phyloP scores from a whole-genome alignment of 2,888 invertebrate species.

The Drosophila maculinotata region DNA sequence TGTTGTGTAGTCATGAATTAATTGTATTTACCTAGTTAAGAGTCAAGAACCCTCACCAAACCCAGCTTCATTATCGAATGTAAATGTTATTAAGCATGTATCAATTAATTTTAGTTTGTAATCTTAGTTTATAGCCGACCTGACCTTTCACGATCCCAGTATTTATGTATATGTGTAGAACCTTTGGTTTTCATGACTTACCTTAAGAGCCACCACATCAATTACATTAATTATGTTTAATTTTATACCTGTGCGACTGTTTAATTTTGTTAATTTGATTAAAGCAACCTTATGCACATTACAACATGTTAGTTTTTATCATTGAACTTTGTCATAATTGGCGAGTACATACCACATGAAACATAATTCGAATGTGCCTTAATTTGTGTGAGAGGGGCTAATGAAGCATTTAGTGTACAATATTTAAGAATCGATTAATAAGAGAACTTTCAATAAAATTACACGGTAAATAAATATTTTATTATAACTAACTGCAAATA shows the following conservation, averaged over 20 bases:
- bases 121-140: neutral
- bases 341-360: constrained; percentile 12
- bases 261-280: constrained; percentile 38
- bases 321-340: constrained; percentile 13
- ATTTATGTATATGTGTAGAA: constrained; percentile 27
- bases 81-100: constrained; percentile 53
- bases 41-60: constrained; percentile 30
- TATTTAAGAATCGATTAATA: constrained; percentile 5
- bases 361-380: constrained; percentile 50
- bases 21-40: constrained; percentile 36
- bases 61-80: constrained; percentile 30
- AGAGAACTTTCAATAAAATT: constrained; percentile 40
- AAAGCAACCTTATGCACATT: constrained; percentile 33
- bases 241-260: constrained; percentile 32
- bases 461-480: constrained; percentile 13
- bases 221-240: constrained; percentile 37
- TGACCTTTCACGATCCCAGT: constrained; percentile 41
- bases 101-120: constrained; percentile 31
- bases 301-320: constrained; percentile 5
- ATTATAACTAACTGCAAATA: neutral
- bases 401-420: constrained; percentile 45
- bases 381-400: constrained; percentile 26
- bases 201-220: constrained; percentile 12
- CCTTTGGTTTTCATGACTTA: constrained; percentile 13
- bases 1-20: constrained; percentile 38